Evolutionary conservation across 2,113 vertebrate species (phyloP).

Genomic region (Pagrus major): DNA sequence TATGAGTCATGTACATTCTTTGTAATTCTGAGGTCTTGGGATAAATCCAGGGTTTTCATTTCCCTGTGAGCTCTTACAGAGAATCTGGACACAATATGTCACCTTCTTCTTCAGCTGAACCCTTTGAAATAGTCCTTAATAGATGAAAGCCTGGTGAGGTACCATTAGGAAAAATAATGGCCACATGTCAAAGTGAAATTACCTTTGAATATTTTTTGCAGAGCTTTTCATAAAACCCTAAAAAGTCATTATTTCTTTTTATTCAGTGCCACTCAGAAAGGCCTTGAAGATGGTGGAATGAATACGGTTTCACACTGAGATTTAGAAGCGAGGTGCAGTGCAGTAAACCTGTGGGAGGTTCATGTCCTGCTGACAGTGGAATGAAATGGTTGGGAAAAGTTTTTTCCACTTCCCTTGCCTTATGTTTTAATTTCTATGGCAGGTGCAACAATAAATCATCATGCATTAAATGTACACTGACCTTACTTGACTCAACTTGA

Average conservation of each 20-base stretch:
- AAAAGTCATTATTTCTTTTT: neutral
- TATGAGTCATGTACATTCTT: neutral
- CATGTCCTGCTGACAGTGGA: neutral
- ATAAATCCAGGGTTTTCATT: slow-evolving; percentile 2
- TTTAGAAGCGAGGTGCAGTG: neutral
- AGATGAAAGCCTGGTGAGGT: slow-evolving; percentile 4
- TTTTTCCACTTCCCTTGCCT: neutral
- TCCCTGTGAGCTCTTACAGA: neutral
- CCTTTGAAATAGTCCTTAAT: neutral
- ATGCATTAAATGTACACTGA: neutral
- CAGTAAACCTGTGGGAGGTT: slow-evolving; percentile 9
- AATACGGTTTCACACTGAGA: slow-evolving; percentile 3
- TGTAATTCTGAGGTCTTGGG: neutral
- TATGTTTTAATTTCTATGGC: neutral
- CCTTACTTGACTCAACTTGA: neutral
- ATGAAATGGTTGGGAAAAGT: neutral
- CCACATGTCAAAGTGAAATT: slow-evolving; percentile 21
- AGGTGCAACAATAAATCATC: neutral
- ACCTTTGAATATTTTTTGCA: slow-evolving; percentile 32
- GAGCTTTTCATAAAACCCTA: slow-evolving; percentile 27
- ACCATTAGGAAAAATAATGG: slow-evolving; percentile 1
- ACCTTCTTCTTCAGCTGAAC: neutral
- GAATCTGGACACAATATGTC: neutral
- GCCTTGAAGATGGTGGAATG: slow-evolving; percentile 10
- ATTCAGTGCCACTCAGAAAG: slow-evolving; percentile 10